Percentiles rank a stretch among this genome's conserved stretches.
These are phyloP conservation scores for Drosophila sp. DNA, from an alignment of 1,140 invertebrate genomes.

Conservation along the genomic window DNA sequence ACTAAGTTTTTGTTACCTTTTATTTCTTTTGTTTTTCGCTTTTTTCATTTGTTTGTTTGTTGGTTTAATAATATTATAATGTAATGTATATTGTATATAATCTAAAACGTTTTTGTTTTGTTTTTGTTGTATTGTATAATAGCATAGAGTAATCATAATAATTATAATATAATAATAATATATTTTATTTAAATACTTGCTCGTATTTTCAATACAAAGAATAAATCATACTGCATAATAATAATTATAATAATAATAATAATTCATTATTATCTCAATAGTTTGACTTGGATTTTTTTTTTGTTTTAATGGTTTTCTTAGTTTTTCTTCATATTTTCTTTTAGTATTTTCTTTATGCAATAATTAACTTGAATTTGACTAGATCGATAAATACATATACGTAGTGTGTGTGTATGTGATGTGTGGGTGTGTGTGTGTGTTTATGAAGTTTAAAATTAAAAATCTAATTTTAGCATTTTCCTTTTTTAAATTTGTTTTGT, in stretches of 20 bases:
- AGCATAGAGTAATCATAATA: constrained; percentile 74
- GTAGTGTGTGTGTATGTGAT: constrained; percentile 38
- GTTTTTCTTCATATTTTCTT: constrained; percentile 24
- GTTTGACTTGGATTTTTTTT: constrained; percentile 68
- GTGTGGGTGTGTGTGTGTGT: constrained; percentile 47
- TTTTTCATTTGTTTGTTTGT: constrained; percentile 44
- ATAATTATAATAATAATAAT: constrained; percentile 54
- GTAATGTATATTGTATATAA: constrained; percentile 70
- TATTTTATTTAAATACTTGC: constrained; percentile 70
- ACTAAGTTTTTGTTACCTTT: constrained; percentile 46
- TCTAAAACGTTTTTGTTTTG: constrained; percentile 57
- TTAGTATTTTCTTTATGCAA: constrained; percentile 62
- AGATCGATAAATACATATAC: constrained; percentile 77
- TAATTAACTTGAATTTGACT: constrained; percentile 82
- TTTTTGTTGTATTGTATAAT: constrained; percentile 58
- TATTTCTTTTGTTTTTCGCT: constrained; percentile 27
- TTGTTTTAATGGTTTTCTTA: constrained; percentile 39
- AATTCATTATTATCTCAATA: constrained; percentile 77
- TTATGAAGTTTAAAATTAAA: constrained; percentile 57
- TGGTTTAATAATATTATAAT: constrained; percentile 45
- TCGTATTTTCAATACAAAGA: constrained; percentile 74
- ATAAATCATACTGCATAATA: constrained; percentile 69
- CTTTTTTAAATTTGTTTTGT: constrained; percentile 3
- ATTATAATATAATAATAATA: constrained; percentile 53
- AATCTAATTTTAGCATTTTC: constrained; percentile 72